Evolutionary conservation across 2,113 vertebrate species (phyloP).

Genomic region (Genyomyrus donnyi): DNA sequence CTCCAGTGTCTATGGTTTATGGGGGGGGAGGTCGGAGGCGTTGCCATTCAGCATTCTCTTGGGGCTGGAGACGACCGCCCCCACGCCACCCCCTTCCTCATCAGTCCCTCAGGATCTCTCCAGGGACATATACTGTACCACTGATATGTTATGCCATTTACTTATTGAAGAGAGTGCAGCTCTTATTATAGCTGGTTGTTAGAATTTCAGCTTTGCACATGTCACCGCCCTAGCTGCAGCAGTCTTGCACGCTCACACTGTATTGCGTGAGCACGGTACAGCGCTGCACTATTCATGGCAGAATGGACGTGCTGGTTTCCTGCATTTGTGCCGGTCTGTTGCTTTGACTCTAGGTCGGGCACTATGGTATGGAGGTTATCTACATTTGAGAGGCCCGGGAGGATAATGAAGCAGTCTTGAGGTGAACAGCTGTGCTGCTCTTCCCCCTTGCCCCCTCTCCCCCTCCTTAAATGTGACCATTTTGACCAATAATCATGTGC

Average conservation of each 20-base stretch:
- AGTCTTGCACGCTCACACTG: background rate
- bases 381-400: slow-evolving; percentile 49
- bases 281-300: background rate
- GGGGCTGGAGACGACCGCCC: background rate
- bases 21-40: background rate
- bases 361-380: slow-evolving; percentile 51
- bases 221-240: background rate
- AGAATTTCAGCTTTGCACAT: background rate
- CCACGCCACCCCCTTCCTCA: background rate
- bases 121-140: background rate
- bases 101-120: background rate
- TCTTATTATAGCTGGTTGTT: background rate
- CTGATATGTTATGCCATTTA: background rate
- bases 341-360: slow-evolving; percentile 45
- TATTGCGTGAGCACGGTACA: background rate
- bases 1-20: background rate
- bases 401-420: slow-evolving; percentile 15
- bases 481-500: background rate
- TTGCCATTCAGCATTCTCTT: background rate
- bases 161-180: background rate
- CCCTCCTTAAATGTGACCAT: background rate
- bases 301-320: background rate
- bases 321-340: slow-evolving; percentile 21
- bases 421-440: slow-evolving; percentile 16
- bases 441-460: background rate